phyloP scores from a whole-genome alignment of 1,140 invertebrate species.

The Pogonus chalceus region DNA sequence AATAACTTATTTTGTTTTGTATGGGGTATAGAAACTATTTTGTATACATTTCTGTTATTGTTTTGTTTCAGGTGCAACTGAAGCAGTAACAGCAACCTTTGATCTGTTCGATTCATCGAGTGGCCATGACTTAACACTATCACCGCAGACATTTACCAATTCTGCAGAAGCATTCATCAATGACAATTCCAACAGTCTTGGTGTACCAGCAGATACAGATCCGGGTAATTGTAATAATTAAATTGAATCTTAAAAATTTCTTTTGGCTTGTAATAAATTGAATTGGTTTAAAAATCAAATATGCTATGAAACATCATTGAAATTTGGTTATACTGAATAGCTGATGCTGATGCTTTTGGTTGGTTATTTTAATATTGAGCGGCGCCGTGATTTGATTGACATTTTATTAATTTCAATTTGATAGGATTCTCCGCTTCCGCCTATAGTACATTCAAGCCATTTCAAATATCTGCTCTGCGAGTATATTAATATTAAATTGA shows the following conservation, averaged over 20 bases:
- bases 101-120: slow-evolving; percentile 62
- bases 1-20: no score
- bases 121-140: slow-evolving; percentile 56
- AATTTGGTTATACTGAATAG: no score
- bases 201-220: slow-evolving; percentile 33
- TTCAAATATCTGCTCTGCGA: not conserved
- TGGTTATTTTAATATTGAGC: not conserved
- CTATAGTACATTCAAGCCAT: not conserved
- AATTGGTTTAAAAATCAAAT: no score
- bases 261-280: no score
- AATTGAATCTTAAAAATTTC: no score
- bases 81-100: slow-evolving; percentile 47
- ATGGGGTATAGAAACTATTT: no score
- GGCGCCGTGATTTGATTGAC: not conserved
- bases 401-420: slow-evolving; percentile 5
- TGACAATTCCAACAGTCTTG: slow-evolving; percentile 57
- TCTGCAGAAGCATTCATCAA: slow-evolving; percentile 57
- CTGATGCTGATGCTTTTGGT: no score
- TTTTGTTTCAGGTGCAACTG: slow-evolving; percentile 20
- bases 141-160: slow-evolving; percentile 57
- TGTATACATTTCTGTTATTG: no score
- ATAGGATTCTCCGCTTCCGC: not conserved
- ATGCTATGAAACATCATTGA: no score
- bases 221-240: slow-evolving; percentile 25
- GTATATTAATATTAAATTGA: not conserved